phyloP scores from a whole-genome alignment of 2,888 invertebrate species.

The Rhagonycha lutea region DNA sequence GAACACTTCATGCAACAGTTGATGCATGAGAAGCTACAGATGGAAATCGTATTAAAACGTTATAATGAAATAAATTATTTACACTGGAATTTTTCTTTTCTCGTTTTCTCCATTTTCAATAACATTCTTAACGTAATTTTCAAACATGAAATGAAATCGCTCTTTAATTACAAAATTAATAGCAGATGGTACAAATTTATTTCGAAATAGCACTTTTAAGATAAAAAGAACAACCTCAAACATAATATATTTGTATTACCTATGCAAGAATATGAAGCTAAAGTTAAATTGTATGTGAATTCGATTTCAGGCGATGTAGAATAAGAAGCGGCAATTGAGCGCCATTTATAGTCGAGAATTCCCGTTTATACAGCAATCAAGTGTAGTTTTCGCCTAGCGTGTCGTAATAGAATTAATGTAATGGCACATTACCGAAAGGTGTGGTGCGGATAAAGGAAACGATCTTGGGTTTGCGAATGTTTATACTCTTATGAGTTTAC shows the following conservation, averaged over 20 bases:
- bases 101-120: not conserved
- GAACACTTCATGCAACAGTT: not conserved
- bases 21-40: not conserved
- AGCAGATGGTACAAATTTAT: not conserved
- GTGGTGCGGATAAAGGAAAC: constrained; percentile 45
- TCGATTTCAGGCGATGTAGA: constrained; percentile 32
- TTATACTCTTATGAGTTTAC: constrained; percentile 27
- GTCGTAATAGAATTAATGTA: constrained; percentile 52
- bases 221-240: not conserved
- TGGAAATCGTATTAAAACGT: not conserved
- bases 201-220: not conserved
- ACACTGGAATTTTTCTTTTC: not conserved
- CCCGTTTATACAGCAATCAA: constrained; percentile 51
- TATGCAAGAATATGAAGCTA: constrained; percentile 24
- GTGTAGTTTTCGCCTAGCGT: constrained; percentile 50
- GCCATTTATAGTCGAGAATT: constrained; percentile 49
- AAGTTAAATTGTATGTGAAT: constrained; percentile 39
- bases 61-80: not conserved
- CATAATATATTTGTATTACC: constrained; percentile 5
- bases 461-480: constrained; percentile 37
- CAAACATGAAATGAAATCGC: not conserved
- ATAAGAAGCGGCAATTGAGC: constrained; percentile 39
- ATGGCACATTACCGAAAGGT: constrained; percentile 46
- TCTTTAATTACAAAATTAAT: not conserved
- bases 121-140: not conserved